Percentiles rank a stretch among this genome's conserved stretches.
Conservation (phyloP, 2,113 vertebrate species). For the Ascaphus truei region DNA sequence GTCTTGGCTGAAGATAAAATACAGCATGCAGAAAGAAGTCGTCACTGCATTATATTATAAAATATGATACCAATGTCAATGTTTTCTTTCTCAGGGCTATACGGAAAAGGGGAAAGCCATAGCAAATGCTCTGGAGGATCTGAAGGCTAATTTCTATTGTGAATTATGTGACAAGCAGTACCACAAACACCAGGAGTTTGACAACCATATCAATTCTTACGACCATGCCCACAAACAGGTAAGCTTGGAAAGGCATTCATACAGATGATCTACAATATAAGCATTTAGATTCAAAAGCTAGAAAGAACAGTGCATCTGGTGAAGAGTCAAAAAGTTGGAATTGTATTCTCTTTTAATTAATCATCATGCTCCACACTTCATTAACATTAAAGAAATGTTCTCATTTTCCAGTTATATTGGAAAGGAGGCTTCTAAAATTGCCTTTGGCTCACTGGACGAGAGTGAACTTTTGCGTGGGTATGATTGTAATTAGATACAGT, state of each 20-base stretch:
- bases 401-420: background rate
- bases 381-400: background rate
- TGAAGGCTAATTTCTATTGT: conserved; percentile 96
- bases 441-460: background rate
- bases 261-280: background rate
- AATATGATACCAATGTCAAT: background rate
- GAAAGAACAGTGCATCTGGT: background rate
- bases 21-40: too few relatives aligned
- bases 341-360: background rate
- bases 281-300: background rate
- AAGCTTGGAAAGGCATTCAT: conserved; percentile 41
- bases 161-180: conserved; percentile 98
- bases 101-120: conserved; percentile 81
- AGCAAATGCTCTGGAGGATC: conserved; percentile 84
- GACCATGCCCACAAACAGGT: conserved; percentile 99
- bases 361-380: background rate
- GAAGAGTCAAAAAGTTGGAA: background rate
- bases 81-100: conserved; percentile 71
- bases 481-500: background rate
- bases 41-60: too few relatives aligned
- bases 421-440: background rate
- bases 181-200: conserved; percentile 97
- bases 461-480: background rate
- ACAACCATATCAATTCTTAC: conserved; percentile 99
- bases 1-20: too few relatives aligned